A percentile compares a stretch with the other conserved stretches of the same genome.
Evolutionary conservation across 1,140 invertebrate genomes (phyloP).

Genomic region (Achatina immaculata): DNA sequence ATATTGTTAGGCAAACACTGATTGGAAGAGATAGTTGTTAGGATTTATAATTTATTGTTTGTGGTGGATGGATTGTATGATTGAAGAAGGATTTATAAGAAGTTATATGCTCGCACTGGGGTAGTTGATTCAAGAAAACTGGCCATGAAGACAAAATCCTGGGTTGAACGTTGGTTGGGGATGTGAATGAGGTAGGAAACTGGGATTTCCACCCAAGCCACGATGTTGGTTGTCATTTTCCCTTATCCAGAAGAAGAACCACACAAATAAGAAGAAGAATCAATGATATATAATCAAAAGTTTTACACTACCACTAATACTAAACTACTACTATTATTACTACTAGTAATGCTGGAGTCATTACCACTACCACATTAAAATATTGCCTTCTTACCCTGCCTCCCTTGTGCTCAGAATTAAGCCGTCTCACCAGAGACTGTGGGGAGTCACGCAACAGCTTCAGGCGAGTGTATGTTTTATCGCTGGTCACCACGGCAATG

Average conservation of each 20-base stretch:
- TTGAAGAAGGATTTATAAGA: too few species aligned
- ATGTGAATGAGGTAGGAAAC: too few species aligned
- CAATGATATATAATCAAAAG: background rate
- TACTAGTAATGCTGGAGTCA: background rate
- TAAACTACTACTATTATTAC: background rate
- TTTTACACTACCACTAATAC: background rate
- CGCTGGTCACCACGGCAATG: conserved; percentile 28
- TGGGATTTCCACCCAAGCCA: too few species aligned
- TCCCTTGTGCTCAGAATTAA: conserved; percentile 5
- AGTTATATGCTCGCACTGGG: too few species aligned
- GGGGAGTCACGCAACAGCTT: conserved; percentile 19
- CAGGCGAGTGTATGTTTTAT: conserved; percentile 25
- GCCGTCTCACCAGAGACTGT: background rate
- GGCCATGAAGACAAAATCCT: background rate
- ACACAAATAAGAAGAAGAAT: background rate
- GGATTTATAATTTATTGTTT: too few species aligned
- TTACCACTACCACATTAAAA: too few species aligned
- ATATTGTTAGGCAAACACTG: too few species aligned
- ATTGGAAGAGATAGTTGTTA: too few species aligned
- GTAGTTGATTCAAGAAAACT: too few species aligned
- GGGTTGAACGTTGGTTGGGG: too few species aligned
- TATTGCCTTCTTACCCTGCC: background rate
- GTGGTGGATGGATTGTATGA: too few species aligned
- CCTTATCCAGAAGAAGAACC: background rate
- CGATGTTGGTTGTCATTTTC: background rate